These are phyloP conservation scores for Parauchenoglanis punctatus DNA, from an alignment of 2,797 vertebrate genomes.

Conservation along the genomic window DNA sequence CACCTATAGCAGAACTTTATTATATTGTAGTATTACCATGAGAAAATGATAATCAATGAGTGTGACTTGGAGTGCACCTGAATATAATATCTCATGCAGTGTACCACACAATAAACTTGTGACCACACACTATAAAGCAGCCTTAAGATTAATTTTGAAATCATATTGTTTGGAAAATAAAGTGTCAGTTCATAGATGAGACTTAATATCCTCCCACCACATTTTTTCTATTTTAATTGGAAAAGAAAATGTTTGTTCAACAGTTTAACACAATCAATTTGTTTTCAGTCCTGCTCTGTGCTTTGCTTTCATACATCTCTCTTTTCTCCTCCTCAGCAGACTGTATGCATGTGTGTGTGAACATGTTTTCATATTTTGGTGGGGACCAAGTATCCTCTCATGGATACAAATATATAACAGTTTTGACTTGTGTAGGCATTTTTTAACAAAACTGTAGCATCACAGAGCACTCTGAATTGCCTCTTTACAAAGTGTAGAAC, in stretches of 20 bases:
- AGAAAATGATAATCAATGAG: neutral
- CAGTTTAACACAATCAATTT: neutral
- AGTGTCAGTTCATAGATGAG: neutral
- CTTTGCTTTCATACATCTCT: neutral
- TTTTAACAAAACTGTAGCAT: neutral
- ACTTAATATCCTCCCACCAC: neutral
- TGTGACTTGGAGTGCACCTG: neutral
- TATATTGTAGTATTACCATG: too few species aligned
- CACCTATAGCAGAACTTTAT: neutral
- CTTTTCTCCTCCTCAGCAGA: neutral
- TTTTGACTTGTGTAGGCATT: too few species aligned
- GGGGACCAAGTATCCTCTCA: neutral
- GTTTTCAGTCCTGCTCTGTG: neutral
- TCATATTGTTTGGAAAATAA: neutral
- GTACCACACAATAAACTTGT: neutral
- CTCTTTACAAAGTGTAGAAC: neutral
- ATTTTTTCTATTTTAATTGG: neutral
- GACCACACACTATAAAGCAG: neutral
- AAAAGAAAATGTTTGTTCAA: neutral
- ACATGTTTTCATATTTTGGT: neutral
- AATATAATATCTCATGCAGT: too few species aligned
- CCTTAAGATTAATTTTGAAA: neutral
- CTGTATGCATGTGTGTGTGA: neutral
- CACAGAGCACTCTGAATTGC: neutral
- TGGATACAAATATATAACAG: neutral